A percentile compares a stretch with the other conserved stretches of the same genome.
phyloP scores from a whole-genome alignment of 2,797 vertebrate genomes.

The Thalassophryne amazonica region DNA sequence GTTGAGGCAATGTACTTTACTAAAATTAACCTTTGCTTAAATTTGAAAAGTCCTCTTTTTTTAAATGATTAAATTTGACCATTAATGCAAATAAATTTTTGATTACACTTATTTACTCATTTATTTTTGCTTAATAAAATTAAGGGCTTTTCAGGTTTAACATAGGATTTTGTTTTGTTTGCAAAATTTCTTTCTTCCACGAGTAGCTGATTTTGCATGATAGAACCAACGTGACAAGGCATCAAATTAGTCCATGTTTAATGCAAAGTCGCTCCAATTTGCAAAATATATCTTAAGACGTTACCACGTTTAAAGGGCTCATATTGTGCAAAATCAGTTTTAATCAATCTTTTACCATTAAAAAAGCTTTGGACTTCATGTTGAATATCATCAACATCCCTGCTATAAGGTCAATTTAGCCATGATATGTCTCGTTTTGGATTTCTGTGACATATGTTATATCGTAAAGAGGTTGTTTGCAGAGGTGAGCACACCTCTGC shows the following conservation, averaged over 20 bases:
- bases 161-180: not conserved
- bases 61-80: not conserved
- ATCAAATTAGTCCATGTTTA: not conserved
- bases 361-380: too few relatives aligned
- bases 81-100: not conserved
- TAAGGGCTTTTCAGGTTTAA: slow-evolving; percentile 27
- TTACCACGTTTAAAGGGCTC: too few relatives aligned
- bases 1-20: not conserved
- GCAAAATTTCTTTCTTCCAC: not conserved
- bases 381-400: too few relatives aligned
- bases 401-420: too few relatives aligned
- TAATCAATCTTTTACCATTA: too few relatives aligned
- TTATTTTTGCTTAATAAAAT: not conserved
- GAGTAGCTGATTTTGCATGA: not conserved
- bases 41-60: slow-evolving; percentile 17
- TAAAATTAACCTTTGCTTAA: not conserved
- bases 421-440: too few relatives aligned
- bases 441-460: too few relatives aligned
- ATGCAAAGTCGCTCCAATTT: not conserved
- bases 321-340: too few relatives aligned
- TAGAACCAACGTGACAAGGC: not conserved
- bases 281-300: not conserved
- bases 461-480: too few relatives aligned
- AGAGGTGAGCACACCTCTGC: too few relatives aligned
- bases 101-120: not conserved